Evolutionary conservation across 2,888 invertebrate species (phyloP).

Genomic region (Galerucella pusilla): DNA sequence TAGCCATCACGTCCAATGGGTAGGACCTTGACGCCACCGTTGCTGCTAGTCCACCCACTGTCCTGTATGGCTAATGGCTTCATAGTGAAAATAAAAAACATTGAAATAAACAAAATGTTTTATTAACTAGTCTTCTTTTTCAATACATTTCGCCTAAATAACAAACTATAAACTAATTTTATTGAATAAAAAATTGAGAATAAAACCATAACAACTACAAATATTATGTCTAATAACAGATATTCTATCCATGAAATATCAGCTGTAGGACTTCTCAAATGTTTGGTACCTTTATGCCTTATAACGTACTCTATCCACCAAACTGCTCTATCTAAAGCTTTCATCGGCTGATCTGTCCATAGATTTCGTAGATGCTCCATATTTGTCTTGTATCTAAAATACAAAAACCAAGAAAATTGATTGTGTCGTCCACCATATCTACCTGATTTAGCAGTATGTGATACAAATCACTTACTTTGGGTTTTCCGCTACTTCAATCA

Average conservation of each 20-base stretch:
- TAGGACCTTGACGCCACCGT: no score
- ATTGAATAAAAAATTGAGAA: neutral
- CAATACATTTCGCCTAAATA: neutral
- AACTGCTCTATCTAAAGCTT: conserved; percentile 50
- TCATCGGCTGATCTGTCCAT: conserved; percentile 51
- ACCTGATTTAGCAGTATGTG: neutral
- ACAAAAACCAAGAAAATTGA: neutral
- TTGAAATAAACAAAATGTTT: neutral
- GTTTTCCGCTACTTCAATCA: conserved; percentile 53
- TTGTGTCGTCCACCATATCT: neutral
- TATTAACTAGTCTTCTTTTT: neutral
- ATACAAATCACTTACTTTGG: conserved; percentile 45
- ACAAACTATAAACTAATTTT: neutral
- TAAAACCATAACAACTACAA: conserved; percentile 27
- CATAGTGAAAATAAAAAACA: neutral
- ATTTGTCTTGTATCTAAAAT: conserved; percentile 48
- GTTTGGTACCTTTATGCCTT: conserved; percentile 62
- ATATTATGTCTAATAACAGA: conserved; percentile 63
- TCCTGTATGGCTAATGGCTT: no score
- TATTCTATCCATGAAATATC: conserved; percentile 63
- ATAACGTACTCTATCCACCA: conserved; percentile 56
- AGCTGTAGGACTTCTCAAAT: conserved; percentile 65
- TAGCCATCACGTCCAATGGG: no score
- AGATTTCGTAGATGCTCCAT: conserved; percentile 45
- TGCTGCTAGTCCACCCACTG: no score